Conservation (phyloP, 2,113 vertebrate species). For the Sturnus vulgaris region DNA sequence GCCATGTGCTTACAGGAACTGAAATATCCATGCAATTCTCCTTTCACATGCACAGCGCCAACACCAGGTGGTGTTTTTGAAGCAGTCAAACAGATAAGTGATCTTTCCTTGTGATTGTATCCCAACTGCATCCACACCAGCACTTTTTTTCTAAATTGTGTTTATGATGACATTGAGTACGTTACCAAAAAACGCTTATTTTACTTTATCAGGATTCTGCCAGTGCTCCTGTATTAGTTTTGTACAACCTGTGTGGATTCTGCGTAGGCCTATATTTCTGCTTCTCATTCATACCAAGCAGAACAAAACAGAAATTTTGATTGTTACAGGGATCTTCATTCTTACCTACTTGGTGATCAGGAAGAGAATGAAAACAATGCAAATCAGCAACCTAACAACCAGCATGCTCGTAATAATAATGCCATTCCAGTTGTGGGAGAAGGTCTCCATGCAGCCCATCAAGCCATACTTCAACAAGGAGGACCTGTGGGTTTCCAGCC, state of each 20-base stretch:
- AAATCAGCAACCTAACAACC: constrained; percentile 91
- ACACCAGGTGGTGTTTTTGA: not conserved
- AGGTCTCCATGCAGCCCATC: constrained; percentile 94
- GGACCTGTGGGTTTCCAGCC: constrained; percentile 98
- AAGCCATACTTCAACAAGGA: constrained; percentile 97
- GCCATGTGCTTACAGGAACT: not conserved
- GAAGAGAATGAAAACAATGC: constrained; percentile 90
- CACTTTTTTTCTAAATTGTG: not conserved
- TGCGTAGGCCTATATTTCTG: not conserved
- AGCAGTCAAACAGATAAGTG: not conserved
- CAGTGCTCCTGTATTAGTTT: not conserved
- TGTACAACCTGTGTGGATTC: not conserved
- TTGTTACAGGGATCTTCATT: constrained; percentile 89
- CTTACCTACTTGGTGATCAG: constrained; percentile 95
- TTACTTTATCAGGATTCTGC: not conserved
- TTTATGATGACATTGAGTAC: not conserved
- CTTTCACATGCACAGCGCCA: not conserved
- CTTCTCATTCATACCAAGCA: not conserved
- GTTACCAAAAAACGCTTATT: not conserved
- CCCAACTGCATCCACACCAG: not conserved
- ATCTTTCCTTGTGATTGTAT: not conserved
- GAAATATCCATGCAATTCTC: not conserved
- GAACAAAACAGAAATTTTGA: not conserved
- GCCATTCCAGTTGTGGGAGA: constrained; percentile 90
- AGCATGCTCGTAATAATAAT: constrained; percentile 90